phyloP scores from a whole-genome alignment of 2,797 vertebrate species.

The Trematomus bernacchii region DNA sequence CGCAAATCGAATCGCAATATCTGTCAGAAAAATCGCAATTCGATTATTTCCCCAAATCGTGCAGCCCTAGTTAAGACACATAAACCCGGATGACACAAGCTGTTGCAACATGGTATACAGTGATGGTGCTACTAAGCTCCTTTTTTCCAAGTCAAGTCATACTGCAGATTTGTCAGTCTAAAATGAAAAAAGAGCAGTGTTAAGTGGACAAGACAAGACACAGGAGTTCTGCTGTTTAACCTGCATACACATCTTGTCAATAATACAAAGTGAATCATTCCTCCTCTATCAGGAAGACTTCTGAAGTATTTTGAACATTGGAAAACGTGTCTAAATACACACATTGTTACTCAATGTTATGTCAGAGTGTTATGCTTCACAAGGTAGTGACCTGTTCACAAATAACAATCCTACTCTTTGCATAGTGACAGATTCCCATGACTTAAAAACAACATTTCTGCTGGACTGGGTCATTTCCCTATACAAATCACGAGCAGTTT shows the following conservation, averaged over 20 bases:
- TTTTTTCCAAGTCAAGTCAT: neutral
- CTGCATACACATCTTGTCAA: neutral
- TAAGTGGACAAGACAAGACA: neutral
- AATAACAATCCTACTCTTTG: neutral
- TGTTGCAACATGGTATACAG: too few relatives aligned
- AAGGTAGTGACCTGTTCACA: neutral
- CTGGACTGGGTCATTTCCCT: constrained; percentile 29
- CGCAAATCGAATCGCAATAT: too few relatives aligned
- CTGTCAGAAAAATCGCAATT: too few relatives aligned
- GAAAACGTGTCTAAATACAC: constrained; percentile 10
- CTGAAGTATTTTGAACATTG: constrained; percentile 2
- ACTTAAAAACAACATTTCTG: constrained; percentile 29
- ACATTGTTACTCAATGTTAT: constrained; percentile 1
- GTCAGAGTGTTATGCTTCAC: constrained; percentile 11
- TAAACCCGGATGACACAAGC: too few relatives aligned
- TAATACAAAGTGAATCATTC: constrained; percentile 22
- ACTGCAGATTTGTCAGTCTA: neutral
- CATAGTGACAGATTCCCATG: neutral
- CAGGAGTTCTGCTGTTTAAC: constrained; percentile 2
- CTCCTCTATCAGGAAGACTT: constrained; percentile 8
- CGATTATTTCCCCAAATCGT: too few relatives aligned
- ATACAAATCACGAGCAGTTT: constrained; percentile 36
- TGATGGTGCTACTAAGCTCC: neutral
- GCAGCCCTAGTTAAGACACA: too few relatives aligned
- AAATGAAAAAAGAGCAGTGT: constrained; percentile 2